Evolutionary conservation across 1,140 invertebrate genomes (phyloP).

Genomic region (Bombus sylvicola): DNA sequence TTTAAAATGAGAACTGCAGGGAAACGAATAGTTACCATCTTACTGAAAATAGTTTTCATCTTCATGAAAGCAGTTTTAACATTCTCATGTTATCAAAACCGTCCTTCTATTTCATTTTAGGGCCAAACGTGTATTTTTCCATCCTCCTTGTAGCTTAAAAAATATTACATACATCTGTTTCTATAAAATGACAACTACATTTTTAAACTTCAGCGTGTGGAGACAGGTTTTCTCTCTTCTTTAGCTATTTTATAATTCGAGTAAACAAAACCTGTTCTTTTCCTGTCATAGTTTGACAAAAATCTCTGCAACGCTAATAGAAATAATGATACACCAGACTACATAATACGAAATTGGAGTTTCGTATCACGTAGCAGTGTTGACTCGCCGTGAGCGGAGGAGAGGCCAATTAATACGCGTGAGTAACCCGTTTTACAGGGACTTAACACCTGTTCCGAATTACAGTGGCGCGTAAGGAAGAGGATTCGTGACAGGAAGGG

Average conservation of each 20-base stretch:
- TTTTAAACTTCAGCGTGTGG: no score
- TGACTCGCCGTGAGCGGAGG: background rate
- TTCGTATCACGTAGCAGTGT: background rate
- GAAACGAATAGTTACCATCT: no score
- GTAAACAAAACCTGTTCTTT: no score
- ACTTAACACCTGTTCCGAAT: conserved; percentile 37
- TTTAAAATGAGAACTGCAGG: no score
- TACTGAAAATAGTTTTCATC: no score
- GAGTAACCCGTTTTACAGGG: background rate
- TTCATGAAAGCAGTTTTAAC: no score
- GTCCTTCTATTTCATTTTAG: background rate
- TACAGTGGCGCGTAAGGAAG: background rate
- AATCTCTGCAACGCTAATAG: background rate
- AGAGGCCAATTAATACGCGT: background rate
- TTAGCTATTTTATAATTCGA: no score
- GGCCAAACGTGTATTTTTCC: background rate
- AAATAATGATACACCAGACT: no score
- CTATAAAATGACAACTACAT: no score
- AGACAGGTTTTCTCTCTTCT: no score
- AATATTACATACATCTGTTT: background rate
- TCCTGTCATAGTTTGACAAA: background rate
- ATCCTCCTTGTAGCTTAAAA: background rate
- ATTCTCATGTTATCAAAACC: background rate
- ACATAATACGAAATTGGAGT: background rate
- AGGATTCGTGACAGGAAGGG: conserved; percentile 24